Conservation (phyloP, 2,888 invertebrate genomes). For the Lasioglossum leucozonium region DNA sequence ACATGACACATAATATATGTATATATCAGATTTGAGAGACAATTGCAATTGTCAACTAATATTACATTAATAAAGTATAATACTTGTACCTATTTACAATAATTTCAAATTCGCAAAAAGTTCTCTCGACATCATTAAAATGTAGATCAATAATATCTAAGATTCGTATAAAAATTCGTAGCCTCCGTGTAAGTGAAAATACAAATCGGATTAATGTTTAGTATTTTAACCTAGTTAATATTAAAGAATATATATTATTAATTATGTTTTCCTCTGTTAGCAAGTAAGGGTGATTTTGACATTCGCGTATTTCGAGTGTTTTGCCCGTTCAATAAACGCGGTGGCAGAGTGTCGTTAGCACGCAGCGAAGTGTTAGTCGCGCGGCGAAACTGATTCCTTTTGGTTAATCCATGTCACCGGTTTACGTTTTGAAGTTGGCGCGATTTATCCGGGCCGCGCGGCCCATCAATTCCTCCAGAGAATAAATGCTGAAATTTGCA, state of each 20-base stretch:
- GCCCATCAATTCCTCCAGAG: conserved; percentile 48
- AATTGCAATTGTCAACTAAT: neutral
- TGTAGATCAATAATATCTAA: no score
- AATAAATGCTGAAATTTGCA: conserved; percentile 54
- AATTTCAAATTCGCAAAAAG: no score
- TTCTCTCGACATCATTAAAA: no score
- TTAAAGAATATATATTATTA: neutral
- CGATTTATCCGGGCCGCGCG: conserved; percentile 41
- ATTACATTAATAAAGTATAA: neutral
- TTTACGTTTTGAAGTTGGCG: conserved; percentile 27
- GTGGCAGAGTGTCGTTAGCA: neutral
- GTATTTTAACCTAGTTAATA: no score
- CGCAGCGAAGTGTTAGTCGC: neutral
- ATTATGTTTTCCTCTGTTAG: neutral
- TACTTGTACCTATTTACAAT: neutral
- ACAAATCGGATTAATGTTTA: neutral
- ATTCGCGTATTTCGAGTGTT: neutral
- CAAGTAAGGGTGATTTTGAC: neutral
- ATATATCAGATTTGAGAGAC: neutral
- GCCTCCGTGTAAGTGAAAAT: neutral
- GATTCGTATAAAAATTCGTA: no score
- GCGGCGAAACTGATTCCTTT: conserved; percentile 31
- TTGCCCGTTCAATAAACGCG: neutral
- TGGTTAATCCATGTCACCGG: conserved; percentile 38
- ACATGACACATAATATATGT: neutral